These are phyloP conservation scores for Danionella cerebrum DNA, from an alignment of 2,113 vertebrate species.

Conservation along the genomic window DNA sequence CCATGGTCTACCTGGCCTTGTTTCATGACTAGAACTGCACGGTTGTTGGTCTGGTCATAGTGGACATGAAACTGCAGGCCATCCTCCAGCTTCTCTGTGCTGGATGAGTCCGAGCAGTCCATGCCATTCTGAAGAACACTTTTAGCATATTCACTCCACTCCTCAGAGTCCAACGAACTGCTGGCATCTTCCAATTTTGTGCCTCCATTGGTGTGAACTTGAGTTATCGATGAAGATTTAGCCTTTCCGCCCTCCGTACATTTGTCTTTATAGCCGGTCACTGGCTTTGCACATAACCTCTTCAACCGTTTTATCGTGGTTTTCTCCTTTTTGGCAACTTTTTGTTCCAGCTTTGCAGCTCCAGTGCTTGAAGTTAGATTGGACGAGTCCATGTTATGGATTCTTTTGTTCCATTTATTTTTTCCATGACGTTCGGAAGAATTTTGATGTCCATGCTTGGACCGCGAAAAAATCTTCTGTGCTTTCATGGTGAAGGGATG, in stretches of 20 bases:
- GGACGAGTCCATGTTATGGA: conserved; percentile 25
- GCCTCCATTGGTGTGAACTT: conserved; percentile 52
- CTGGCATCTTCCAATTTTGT: conserved; percentile 29
- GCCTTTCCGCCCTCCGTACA: background rate
- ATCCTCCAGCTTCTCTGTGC: conserved; percentile 34
- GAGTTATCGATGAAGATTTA: conserved; percentile 27
- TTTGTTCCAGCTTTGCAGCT: conserved; percentile 46
- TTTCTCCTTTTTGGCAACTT: conserved; percentile 48
- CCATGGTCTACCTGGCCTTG: conserved; percentile 64
- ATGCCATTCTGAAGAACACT: conserved; percentile 45
- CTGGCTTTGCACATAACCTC: conserved; percentile 43
- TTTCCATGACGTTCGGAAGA: conserved; percentile 26
- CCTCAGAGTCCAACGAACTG: conserved; percentile 47
- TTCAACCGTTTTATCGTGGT: conserved; percentile 57
- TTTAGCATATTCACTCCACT: conserved; percentile 52
- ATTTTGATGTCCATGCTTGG: conserved; percentile 24
- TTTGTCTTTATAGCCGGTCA: conserved; percentile 1
- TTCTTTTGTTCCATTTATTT: conserved; percentile 53
- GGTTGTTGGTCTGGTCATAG: conserved; percentile 49
- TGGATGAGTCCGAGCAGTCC: background rate
- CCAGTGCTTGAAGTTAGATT: conserved; percentile 38
- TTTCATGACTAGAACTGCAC: conserved; percentile 62
- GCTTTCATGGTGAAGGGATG: conserved; percentile 59
- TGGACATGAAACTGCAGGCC: conserved; percentile 51
- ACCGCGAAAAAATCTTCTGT: conserved; percentile 38